Evolutionary conservation across 2,797 vertebrate genomes (phyloP).

Genomic region (Euthynnus affinis): DNA sequence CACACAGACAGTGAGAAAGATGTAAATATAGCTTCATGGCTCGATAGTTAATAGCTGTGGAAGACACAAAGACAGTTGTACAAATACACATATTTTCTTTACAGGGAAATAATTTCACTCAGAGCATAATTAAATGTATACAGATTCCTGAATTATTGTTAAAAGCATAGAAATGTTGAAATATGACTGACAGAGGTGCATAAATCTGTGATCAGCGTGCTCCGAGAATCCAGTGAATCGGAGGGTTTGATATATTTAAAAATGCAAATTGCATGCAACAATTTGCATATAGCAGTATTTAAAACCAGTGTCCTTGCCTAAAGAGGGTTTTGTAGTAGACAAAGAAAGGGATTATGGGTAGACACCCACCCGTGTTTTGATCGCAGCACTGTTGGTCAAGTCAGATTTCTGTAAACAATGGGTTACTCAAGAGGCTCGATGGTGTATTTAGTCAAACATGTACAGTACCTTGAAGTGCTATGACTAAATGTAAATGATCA

Average conservation of each 20-base stretch:
- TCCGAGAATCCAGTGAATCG: slow-evolving; percentile 93
- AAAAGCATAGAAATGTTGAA: slow-evolving; percentile 93
- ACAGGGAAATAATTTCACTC: slow-evolving; percentile 33
- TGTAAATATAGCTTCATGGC: not conserved
- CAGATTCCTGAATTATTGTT: slow-evolving; percentile 92
- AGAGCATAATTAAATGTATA: slow-evolving; percentile 18
- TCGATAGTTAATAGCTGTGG: not conserved
- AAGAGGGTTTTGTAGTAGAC: slow-evolving; percentile 90
- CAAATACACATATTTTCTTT: slow-evolving; percentile 19
- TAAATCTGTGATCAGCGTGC: slow-evolving; percentile 94
- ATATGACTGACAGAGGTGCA: slow-evolving; percentile 94
- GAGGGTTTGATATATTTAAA: slow-evolving; percentile 95
- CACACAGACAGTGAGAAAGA: not conserved
- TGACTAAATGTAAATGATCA: slow-evolving; percentile 92
- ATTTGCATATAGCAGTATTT: slow-evolving; percentile 97
- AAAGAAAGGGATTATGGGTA: slow-evolving; percentile 89
- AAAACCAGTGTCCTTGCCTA: slow-evolving; percentile 93
- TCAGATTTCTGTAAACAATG: slow-evolving; percentile 92
- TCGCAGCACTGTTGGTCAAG: slow-evolving; percentile 89
- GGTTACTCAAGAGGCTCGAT: slow-evolving; percentile 81
- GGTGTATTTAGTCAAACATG: slow-evolving; percentile 89
- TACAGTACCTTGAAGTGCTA: slow-evolving; percentile 91
- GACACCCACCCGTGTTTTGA: slow-evolving; percentile 89
- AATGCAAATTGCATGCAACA: slow-evolving; percentile 93
- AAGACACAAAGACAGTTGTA: not conserved